phyloP scores from a whole-genome alignment of 2,113 vertebrate species.

The Leptobrachium leishanense region DNA sequence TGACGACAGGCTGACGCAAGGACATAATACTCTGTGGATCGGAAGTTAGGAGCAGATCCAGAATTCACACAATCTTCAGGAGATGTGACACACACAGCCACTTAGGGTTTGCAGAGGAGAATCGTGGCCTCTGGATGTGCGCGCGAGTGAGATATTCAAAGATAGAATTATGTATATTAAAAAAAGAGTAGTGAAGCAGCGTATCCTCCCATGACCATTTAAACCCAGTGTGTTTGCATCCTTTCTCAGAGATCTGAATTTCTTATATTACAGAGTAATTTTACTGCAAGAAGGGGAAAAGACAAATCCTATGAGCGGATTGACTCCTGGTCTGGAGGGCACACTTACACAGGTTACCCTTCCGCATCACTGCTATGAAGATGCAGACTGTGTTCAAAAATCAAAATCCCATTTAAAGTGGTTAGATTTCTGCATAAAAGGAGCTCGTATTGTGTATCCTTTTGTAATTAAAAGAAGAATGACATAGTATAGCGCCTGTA shows the following conservation, averaged over 20 bases:
- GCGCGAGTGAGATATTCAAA: no score
- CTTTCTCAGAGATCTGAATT: neutral
- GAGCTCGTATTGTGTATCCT: constrained; percentile 1
- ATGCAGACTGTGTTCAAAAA: constrained; percentile 1
- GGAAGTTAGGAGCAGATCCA: no score
- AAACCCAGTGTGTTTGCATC: no score
- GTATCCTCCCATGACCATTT: no score
- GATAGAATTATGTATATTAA: no score
- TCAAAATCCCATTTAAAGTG: constrained; percentile 3
- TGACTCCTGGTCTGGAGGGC: constrained; percentile 10
- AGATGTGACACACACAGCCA: no score
- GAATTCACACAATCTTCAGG: no score
- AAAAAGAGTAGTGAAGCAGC: no score
- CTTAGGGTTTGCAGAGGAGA: no score
- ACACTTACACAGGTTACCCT: neutral
- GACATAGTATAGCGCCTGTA: constrained; percentile 10
- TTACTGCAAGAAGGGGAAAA: neutral
- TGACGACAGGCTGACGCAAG: no score
- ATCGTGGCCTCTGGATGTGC: no score
- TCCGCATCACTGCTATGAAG: constrained; percentile 17
- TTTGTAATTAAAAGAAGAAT: constrained; percentile 33
- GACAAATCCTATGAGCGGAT: neutral
- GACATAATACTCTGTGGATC: no score
- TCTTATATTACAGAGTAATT: neutral
- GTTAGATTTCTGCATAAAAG: constrained; percentile 12